Percentiles rank a stretch among this genome's conserved stretches.
phyloP scores from a whole-genome alignment of 1,140 invertebrate species.

The Metopolophium dirhodum region DNA sequence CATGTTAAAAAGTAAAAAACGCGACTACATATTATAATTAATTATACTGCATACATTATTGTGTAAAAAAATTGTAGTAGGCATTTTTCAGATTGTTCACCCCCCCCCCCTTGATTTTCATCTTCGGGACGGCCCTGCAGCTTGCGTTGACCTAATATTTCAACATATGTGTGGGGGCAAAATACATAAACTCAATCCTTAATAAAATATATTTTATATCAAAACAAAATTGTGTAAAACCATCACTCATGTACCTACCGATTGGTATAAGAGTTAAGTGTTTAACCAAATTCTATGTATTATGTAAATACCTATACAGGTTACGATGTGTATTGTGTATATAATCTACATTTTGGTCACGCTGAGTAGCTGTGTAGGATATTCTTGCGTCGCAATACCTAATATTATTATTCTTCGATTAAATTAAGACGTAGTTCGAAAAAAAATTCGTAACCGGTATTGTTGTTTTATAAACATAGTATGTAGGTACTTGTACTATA shows the following conservation, averaged over 20 bases:
- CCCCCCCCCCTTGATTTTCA: too few relatives aligned
- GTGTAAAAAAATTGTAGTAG: too few relatives aligned
- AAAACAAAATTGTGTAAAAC: not conserved
- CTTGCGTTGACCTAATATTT: not conserved
- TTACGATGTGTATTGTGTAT: not conserved
- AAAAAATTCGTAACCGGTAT: not conserved
- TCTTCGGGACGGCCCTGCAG: too few relatives aligned
- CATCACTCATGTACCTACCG: too few relatives aligned
- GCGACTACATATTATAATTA: too few relatives aligned
- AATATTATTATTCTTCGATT: not conserved
- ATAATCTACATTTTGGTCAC: not conserved
- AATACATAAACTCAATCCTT: not conserved
- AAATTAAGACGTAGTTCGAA: conserved; percentile 7
- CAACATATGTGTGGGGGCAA: not conserved
- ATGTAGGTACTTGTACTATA: not conserved
- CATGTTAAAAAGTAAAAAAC: too few relatives aligned
- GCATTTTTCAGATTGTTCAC: too few relatives aligned
- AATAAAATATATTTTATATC: not conserved
- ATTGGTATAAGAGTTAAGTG: too few relatives aligned
- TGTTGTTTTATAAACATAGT: not conserved
- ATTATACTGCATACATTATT: too few relatives aligned
- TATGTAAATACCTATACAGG: not conserved
- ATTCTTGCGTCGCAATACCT: not conserved
- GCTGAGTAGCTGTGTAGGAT: not conserved
- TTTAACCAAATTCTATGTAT: not conserved